phyloP scores from a whole-genome alignment of 2,888 invertebrate genomes.

The Tuberolachnus salignus region DNA sequence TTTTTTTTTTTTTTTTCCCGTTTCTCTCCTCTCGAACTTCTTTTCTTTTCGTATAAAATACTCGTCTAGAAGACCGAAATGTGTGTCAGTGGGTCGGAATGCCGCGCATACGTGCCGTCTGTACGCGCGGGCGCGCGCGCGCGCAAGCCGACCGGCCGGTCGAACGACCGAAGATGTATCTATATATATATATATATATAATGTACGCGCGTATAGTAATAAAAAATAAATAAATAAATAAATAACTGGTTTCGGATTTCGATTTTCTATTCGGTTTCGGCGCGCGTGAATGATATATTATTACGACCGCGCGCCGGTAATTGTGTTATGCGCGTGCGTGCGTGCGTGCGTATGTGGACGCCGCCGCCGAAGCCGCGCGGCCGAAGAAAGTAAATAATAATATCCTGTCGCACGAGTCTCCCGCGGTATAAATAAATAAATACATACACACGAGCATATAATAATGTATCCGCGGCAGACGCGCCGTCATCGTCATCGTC shows the following conservation, averaged over 20 bases:
- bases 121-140: neutral
- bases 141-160: neutral
- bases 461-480: no score
- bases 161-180: slow-evolving; percentile 47
- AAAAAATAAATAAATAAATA: neutral
- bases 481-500: no score
- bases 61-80: slow-evolving; percentile 10
- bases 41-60: neutral
- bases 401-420: slow-evolving; percentile 32
- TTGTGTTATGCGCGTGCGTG: slow-evolving; percentile 34
- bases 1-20: no score
- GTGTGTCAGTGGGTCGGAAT: slow-evolving; percentile 52
- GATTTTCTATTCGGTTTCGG: slow-evolving; percentile 56
- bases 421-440: no score
- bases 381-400: slow-evolving; percentile 55
- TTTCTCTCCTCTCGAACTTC: no score
- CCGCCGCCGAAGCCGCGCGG: slow-evolving; percentile 7
- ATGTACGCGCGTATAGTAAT: neutral
- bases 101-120: slow-evolving; percentile 20
- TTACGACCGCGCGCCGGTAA: slow-evolving; percentile 40
- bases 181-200: neutral
- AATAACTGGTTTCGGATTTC: slow-evolving; percentile 54
- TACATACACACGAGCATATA: no score
- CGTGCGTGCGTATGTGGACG: no score
- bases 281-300: slow-evolving; percentile 50